These are phyloP conservation scores for Dendrolimus kikuchii DNA, from an alignment of 1,140 invertebrate species.

Conservation along the genomic window DNA sequence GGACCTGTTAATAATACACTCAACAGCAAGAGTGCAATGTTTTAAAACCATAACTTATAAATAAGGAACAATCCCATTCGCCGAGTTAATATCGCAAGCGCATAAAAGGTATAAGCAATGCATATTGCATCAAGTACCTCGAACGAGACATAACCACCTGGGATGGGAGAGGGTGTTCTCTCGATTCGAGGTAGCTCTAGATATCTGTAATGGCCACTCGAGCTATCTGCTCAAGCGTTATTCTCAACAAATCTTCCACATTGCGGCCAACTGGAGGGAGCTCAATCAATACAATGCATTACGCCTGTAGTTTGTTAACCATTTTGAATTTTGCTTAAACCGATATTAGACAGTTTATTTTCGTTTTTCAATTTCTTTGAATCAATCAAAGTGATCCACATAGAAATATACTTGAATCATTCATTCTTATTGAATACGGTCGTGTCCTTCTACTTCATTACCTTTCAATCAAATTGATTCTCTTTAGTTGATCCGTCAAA, in stretches of 20 bases:
- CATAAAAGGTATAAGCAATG: constrained; percentile 11
- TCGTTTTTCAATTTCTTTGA: too few relatives aligned
- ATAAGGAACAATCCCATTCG: too few relatives aligned
- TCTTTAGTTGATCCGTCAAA: too few relatives aligned
- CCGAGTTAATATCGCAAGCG: constrained; percentile 9
- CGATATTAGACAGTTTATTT: too few relatives aligned
- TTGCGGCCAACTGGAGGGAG: constrained; percentile 41
- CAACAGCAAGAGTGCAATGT: too few relatives aligned
- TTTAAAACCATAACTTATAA: too few relatives aligned
- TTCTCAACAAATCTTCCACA: constrained; percentile 62
- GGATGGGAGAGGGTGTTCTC: constrained; percentile 19
- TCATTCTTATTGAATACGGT: too few relatives aligned
- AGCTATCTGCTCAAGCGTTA: constrained; percentile 50
- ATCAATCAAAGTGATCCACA: too few relatives aligned
- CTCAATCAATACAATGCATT: constrained; percentile 50
- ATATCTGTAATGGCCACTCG: constrained; percentile 64
- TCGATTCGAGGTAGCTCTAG: constrained; percentile 31
- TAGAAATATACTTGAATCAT: too few relatives aligned
- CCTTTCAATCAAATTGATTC: too few relatives aligned
- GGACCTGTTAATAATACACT: too few relatives aligned
- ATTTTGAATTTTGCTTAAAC: constrained; percentile 5
- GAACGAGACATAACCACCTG: constrained; percentile 28
- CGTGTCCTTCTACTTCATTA: too few relatives aligned
- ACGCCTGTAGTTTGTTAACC: constrained; percentile 15
- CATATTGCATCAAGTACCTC: constrained; percentile 24